phyloP scores from a whole-genome alignment of 2,797 vertebrate species.

The Philypnodon macrostomus region DNA sequence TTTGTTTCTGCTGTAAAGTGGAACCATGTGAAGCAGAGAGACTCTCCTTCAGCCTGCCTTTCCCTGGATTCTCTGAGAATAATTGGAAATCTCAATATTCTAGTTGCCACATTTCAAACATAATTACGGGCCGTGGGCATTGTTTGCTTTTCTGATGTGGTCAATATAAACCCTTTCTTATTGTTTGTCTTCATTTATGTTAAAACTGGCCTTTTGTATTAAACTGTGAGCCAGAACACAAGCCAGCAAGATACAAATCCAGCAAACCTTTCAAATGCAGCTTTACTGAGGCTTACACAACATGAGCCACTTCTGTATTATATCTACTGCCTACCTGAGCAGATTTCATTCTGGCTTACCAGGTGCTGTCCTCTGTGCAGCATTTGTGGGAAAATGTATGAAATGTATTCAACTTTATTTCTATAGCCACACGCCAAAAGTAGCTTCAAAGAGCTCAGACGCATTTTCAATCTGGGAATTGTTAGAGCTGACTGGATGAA shows the following conservation, averaged over 20 bases:
- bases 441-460: too few species aligned
- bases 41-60: slow-evolving; percentile 62
- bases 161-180: slow-evolving; percentile 49
- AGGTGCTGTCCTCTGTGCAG: too few species aligned
- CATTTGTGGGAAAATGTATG: too few species aligned
- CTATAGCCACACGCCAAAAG: too few species aligned
- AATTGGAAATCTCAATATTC: slow-evolving; percentile 74
- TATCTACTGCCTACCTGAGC: neutral
- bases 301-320: neutral
- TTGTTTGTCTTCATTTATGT: slow-evolving; percentile 48
- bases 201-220: slow-evolving; percentile 47
- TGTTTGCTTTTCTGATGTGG: slow-evolving; percentile 73
- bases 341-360: too few species aligned
- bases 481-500: too few species aligned
- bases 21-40: slow-evolving; percentile 76
- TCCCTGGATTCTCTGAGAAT: slow-evolving; percentile 63
- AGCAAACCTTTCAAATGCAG: slow-evolving; percentile 13
- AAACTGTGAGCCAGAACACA: slow-evolving; percentile 40
- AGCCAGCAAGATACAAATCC: slow-evolving; percentile 11
- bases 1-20: slow-evolving; percentile 81
- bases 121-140: slow-evolving; percentile 74
- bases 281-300: neutral
- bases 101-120: slow-evolving; percentile 74
- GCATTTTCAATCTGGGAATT: too few species aligned
- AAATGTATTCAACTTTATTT: too few species aligned